Evolutionary conservation across 2,888 invertebrate genomes (phyloP).

Genomic region (Baronia brevicornis): DNA sequence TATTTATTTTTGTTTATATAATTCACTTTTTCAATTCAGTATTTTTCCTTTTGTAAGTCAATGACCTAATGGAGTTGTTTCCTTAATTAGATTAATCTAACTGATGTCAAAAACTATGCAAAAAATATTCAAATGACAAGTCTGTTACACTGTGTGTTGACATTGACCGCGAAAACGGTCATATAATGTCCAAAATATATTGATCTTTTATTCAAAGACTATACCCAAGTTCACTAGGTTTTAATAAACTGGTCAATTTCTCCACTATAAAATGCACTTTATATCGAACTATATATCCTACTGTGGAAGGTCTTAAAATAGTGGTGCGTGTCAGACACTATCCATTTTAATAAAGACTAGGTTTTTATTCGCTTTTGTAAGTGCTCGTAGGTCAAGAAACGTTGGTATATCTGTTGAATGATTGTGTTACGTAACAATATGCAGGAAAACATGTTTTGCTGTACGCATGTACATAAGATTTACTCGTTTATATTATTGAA

Average conservation of each 20-base stretch:
- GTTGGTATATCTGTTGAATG: conserved; percentile 9
- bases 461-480: conserved; percentile 4
- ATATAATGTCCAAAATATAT: too few species aligned
- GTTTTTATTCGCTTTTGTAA: conserved; percentile 7
- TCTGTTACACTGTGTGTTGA: conserved; percentile 33
- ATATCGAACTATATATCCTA: too few species aligned
- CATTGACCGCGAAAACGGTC: conserved; percentile 32
- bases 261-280: conserved; percentile 6
- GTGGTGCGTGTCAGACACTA: too few species aligned
- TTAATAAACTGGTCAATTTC: conserved; percentile 2
- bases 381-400: conserved; percentile 11
- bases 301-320: too few species aligned
- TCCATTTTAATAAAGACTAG: conserved; percentile 8
- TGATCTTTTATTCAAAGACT: too few species aligned
- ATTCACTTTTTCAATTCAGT: conserved; percentile 10
- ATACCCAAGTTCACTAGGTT: too few species aligned
- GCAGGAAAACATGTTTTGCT: conserved; percentile 8
- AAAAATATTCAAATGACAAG: conserved; percentile 39
- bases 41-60: conserved; percentile 20
- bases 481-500: too few species aligned
- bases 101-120: conserved; percentile 25
- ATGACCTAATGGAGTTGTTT: conserved; percentile 33
- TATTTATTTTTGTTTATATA: too few species aligned
- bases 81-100: conserved; percentile 31
- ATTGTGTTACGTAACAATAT: conserved; percentile 11